Conservation (phyloP, 2,113 vertebrate genomes). For the Corvus cornix region DNA sequence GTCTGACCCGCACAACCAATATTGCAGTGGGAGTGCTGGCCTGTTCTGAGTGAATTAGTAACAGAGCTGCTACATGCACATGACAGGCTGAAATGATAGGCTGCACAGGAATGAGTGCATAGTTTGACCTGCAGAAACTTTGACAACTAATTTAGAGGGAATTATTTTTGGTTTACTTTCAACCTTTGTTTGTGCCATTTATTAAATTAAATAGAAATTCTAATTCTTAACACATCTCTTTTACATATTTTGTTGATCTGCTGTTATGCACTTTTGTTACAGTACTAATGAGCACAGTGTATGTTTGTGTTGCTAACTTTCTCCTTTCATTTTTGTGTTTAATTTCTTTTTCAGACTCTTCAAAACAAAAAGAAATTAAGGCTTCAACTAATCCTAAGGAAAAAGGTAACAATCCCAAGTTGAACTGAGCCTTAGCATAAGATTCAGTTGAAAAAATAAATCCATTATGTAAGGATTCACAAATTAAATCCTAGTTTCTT, state of each 20-base stretch:
- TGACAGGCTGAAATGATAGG: not conserved
- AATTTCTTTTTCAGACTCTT: constrained; percentile 17
- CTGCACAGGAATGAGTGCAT: not conserved
- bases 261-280: not conserved
- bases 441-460: not conserved
- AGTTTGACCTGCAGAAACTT: not conserved
- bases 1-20: not conserved
- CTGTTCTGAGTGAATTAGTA: not conserved
- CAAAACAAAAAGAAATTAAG: constrained; percentile 47
- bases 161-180: not conserved
- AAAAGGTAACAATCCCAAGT: constrained; percentile 25
- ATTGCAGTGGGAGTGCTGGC: not conserved
- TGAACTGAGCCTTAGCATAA: not conserved
- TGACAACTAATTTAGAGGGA: not conserved
- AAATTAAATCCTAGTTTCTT: not conserved
- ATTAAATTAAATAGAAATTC: not conserved
- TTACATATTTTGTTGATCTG: not conserved
- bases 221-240: not conserved
- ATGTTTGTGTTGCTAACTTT: not conserved
- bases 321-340: not conserved
- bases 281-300: not conserved
- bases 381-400: not conserved
- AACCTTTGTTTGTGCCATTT: not conserved
- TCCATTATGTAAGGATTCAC: not conserved
- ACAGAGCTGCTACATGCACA: not conserved